Percentiles rank a stretch among this genome's conserved stretches.
Conservation (phyloP, 2,888 invertebrate species). For the Aradus depressus region DNA sequence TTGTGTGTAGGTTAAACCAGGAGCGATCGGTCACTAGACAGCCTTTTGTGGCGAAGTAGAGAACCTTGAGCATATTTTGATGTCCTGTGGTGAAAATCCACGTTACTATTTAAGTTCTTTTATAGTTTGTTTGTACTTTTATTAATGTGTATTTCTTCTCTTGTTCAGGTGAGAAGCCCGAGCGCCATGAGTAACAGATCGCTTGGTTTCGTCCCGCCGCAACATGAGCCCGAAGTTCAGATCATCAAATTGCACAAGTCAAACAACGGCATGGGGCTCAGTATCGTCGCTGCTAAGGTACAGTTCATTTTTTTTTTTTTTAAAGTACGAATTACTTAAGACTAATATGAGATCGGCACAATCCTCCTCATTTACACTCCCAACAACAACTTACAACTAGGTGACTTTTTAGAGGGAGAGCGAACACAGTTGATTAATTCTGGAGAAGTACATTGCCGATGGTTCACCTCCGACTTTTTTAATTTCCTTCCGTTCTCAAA, state of each 20-base stretch:
- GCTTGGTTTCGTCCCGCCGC: conserved; percentile 40
- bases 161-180: conserved; percentile 47
- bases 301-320: too few relatives aligned
- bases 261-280: conserved; percentile 93
- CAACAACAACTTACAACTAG: not conserved
- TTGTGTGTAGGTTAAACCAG: too few relatives aligned
- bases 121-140: not conserved
- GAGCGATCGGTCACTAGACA: too few relatives aligned
- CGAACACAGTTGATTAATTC: too few relatives aligned
- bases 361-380: not conserved
- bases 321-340: too few relatives aligned
- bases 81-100: too few relatives aligned
- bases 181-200: conserved; percentile 52
- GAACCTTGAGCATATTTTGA: not conserved
- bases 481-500: too few relatives aligned
- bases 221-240: conserved; percentile 61
- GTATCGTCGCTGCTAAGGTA: conserved; percentile 97
- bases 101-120: not conserved
- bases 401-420: too few relatives aligned
- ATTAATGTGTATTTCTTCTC: conserved; percentile 4
- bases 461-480: too few relatives aligned
- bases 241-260: conserved; percentile 86
- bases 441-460: too few relatives aligned
- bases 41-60: too few relatives aligned
- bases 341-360: too few relatives aligned